Conservation (phyloP, 1,140 invertebrate genomes). For the Leptonema lineaticorne region DNA sequence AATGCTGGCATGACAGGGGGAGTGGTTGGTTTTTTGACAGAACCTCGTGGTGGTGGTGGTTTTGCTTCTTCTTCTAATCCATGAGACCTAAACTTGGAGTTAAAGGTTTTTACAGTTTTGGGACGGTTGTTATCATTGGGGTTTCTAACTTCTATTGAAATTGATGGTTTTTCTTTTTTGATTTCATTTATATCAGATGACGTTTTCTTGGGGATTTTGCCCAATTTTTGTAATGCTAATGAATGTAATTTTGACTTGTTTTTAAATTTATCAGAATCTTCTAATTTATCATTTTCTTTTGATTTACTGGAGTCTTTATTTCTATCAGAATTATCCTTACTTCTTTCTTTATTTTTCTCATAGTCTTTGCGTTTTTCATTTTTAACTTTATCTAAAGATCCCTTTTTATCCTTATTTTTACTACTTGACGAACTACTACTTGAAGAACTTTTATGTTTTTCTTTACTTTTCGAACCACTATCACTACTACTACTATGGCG, state of each 20-base stretch:
- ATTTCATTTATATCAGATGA: conserved; percentile 45
- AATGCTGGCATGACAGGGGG: conserved; percentile 50
- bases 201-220: conserved; percentile 73
- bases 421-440: conserved; percentile 44
- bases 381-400: conserved; percentile 52
- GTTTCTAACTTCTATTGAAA: conserved; percentile 76
- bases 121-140: conserved; percentile 65
- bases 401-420: conserved; percentile 45
- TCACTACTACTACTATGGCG: conserved; percentile 43
- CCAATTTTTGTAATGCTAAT: conserved; percentile 64
- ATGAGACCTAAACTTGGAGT: conserved; percentile 84
- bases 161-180: conserved; percentile 71
- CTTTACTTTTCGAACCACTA: conserved; percentile 43
- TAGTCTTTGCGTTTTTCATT: conserved; percentile 28
- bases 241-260: conserved; percentile 64
- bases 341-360: conserved; percentile 35
- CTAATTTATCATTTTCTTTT: conserved; percentile 55
- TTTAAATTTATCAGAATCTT: conserved; percentile 68
- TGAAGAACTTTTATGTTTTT: conserved; percentile 52
- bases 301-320: conserved; percentile 52
- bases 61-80: conserved; percentile 81
- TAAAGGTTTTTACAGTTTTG: conserved; percentile 86
- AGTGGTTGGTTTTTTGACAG: conserved; percentile 61
- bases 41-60: conserved; percentile 67
- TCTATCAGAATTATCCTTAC: conserved; percentile 43